Evolutionary conservation across 2,797 vertebrate genomes (phyloP).

Genomic region (Pseudomugil gertrudae): DNA sequence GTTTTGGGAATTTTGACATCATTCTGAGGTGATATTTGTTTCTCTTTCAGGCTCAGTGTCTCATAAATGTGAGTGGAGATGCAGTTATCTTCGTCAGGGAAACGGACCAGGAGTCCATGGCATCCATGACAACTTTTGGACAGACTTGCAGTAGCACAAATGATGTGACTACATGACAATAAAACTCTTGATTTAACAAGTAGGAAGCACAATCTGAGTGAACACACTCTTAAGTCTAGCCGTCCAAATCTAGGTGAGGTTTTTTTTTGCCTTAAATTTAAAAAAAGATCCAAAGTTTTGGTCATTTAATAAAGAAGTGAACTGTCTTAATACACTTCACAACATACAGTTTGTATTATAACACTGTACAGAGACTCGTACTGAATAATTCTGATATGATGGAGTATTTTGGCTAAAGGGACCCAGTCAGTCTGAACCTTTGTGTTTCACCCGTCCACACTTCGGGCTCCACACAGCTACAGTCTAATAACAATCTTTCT

Average conservation of each 20-base stretch:
- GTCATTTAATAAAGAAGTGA: constrained; percentile 25
- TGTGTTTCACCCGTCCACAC: constrained; percentile 51
- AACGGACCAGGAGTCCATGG: constrained; percentile 84
- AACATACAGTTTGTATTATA: constrained; percentile 30
- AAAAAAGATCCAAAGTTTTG: constrained; percentile 52
- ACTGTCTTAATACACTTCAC: constrained; percentile 17
- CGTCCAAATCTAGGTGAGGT: constrained; percentile 58
- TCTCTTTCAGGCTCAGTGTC: constrained; percentile 90
- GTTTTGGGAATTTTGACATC: not conserved
- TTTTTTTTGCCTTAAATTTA: constrained; percentile 67
- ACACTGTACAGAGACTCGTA: constrained; percentile 23
- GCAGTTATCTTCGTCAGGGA: constrained; percentile 93
- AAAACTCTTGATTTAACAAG: constrained; percentile 20
- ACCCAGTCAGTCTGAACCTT: constrained; percentile 10
- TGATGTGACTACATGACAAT: constrained; percentile 73
- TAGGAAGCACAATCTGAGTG: constrained; percentile 26
- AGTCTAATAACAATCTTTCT: constrained; percentile 28
- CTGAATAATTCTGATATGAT: constrained; percentile 15
- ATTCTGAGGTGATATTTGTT: constrained; percentile 1
- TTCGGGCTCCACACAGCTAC: constrained; percentile 19
- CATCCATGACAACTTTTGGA: constrained; percentile 55
- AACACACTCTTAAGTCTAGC: constrained; percentile 44
- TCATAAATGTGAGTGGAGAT: constrained; percentile 97
- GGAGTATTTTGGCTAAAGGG: constrained; percentile 37
- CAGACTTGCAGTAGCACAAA: constrained; percentile 53